These are phyloP conservation scores for Halcyon leucocephala DNA, from an alignment of 2,797 vertebrate genomes.

Conservation along the genomic window DNA sequence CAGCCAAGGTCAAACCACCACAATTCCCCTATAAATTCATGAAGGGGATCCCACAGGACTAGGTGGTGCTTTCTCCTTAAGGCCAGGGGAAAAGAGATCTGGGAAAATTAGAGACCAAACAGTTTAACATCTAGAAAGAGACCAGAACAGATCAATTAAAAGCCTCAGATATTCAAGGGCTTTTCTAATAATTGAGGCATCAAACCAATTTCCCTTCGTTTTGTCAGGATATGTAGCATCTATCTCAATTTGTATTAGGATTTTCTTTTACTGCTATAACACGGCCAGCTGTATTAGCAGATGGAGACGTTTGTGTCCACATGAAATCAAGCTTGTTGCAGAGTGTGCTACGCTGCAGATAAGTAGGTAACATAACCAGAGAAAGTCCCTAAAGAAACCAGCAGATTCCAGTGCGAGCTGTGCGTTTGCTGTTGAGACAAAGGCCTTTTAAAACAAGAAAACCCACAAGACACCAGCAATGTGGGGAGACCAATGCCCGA, in stretches of 20 bases:
- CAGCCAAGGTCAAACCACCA: too few species aligned
- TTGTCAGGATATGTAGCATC: not conserved
- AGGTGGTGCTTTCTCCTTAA: not conserved
- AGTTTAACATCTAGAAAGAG: not conserved
- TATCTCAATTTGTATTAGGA: not conserved
- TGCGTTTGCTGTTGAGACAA: not conserved
- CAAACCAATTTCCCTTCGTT: not conserved
- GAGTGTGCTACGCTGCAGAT: not conserved
- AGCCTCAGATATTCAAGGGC: not conserved
- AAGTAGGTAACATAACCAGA: not conserved
- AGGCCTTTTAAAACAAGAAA: not conserved
- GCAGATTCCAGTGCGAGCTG: accelerated
- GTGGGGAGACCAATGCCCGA: not conserved
- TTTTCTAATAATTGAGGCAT: not conserved
- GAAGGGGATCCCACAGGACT: not conserved
- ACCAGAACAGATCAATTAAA: not conserved
- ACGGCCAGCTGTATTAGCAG: not conserved
- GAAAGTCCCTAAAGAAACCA: not conserved
- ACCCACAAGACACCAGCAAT: not conserved
- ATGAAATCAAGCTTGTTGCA: not conserved
- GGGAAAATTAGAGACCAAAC: not conserved
- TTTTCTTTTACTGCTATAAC: not conserved
- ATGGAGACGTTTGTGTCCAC: not conserved
- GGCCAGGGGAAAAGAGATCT: not conserved
- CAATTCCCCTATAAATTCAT: not conserved